Conservation (phyloP, 2,113 vertebrate genomes). For the Cavia porcellus region DNA sequence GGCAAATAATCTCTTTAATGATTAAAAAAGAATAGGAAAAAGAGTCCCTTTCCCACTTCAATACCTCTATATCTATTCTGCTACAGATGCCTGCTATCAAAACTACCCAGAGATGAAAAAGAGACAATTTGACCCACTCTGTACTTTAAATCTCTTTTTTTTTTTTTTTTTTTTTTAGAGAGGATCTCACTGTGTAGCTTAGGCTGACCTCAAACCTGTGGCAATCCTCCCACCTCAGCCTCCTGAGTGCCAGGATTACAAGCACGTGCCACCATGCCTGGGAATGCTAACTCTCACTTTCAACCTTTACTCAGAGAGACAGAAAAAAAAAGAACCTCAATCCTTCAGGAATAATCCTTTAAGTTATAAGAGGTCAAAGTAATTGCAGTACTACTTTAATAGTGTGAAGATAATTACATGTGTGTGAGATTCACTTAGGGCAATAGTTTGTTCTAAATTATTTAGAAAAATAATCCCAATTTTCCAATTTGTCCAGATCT, state of each 20-base stretch:
- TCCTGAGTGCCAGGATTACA: neutral
- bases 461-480: neutral
- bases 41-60: neutral
- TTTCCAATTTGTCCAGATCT: neutral
- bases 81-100: neutral
- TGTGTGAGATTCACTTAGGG: neutral
- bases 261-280: neutral
- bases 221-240: neutral
- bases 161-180: neutral
- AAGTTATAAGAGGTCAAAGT: conserved; percentile 34
- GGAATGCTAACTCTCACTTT: conserved; percentile 21
- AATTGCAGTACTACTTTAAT: conserved; percentile 24
- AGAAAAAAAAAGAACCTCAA: neutral
- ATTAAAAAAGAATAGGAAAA: conserved; percentile 59
- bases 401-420: neutral
- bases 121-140: neutral
- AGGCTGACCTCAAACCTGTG: neutral
- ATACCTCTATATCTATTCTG: neutral
- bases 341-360: neutral
- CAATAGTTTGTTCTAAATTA: neutral
- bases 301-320: neutral
- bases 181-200: neutral
- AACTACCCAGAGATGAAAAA: neutral
- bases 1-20: conserved; percentile 56
- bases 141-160: conserved; percentile 50